Percentiles rank a stretch among this genome's conserved stretches.
Conservation (phyloP, 2,888 invertebrate genomes). For the Sphaerolaimus hirsutus region DNA sequence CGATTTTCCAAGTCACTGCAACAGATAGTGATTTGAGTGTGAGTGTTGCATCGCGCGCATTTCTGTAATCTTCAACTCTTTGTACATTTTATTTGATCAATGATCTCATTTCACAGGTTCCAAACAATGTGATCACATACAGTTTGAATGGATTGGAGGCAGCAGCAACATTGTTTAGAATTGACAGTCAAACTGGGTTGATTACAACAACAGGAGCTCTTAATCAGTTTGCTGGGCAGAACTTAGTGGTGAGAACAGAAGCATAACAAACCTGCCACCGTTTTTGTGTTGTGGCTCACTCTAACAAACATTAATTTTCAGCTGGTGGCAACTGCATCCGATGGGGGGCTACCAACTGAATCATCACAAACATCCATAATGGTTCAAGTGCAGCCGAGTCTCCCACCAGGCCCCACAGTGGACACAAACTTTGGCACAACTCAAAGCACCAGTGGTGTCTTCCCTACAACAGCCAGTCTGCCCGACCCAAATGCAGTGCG, state of each 20-base stretch:
- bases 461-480: too few relatives aligned
- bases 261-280: background rate
- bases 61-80: background rate
- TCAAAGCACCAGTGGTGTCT: too few relatives aligned
- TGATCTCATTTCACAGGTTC: conserved; percentile 10
- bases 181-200: conserved; percentile 62
- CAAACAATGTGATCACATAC: conserved; percentile 21
- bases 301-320: too few relatives aligned
- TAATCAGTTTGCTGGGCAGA: conserved; percentile 9
- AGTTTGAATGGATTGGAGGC: conserved; percentile 14
- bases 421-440: too few relatives aligned
- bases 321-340: too few relatives aligned
- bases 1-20: conserved; percentile 59
- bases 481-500: too few relatives aligned
- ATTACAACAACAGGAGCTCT: conserved; percentile 42
- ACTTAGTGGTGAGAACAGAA: conserved; percentile 12
- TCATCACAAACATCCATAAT: too few relatives aligned
- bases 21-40: conserved; percentile 41
- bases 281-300: too few relatives aligned
- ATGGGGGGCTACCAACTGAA: too few relatives aligned
- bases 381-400: too few relatives aligned
- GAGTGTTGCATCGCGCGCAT: background rate
- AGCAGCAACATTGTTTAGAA: conserved; percentile 50
- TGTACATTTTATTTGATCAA: background rate
- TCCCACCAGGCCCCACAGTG: too few relatives aligned